A percentile compares a stretch with the other conserved stretches of the same genome.
Evolutionary conservation across 1,140 invertebrate species (phyloP).

Genomic region (Orussus abietinus): DNA sequence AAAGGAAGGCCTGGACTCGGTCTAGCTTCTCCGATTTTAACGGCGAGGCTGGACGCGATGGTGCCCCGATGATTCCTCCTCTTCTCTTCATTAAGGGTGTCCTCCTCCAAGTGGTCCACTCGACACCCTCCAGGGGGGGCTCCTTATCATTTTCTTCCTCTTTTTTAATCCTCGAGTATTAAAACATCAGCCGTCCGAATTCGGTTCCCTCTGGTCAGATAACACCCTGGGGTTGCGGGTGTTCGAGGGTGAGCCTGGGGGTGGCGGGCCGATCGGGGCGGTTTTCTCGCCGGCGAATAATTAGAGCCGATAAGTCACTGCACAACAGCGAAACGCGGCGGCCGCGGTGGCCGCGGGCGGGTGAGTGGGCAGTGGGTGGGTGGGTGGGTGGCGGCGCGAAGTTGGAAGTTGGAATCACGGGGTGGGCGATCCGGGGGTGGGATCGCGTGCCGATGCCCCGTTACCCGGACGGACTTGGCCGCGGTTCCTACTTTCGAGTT

Average conservation of each 20-base stretch:
- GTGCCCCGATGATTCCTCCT: too few relatives aligned
- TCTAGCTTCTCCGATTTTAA: too few relatives aligned
- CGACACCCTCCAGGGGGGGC: too few relatives aligned
- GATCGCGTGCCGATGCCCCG: constrained; percentile 48
- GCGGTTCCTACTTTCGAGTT: constrained; percentile 46
- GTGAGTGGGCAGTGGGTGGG: constrained; percentile 12
- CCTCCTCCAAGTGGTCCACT: too few relatives aligned
- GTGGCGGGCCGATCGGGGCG: constrained; percentile 38
- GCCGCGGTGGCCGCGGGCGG: constrained; percentile 13
- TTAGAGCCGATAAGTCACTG: constrained; percentile 52
- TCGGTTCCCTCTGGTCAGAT: too few relatives aligned
- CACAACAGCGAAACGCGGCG: constrained; percentile 32
- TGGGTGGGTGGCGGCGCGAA: constrained; percentile 16
- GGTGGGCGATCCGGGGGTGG: constrained; percentile 20
- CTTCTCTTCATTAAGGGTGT: too few relatives aligned
- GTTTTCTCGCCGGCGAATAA: constrained; percentile 47
- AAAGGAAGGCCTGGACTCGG: too few relatives aligned
- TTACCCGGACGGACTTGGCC: constrained; percentile 49
- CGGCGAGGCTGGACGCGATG: too few relatives aligned
- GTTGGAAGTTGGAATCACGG: constrained; percentile 23
- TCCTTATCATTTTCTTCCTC: too few relatives aligned
- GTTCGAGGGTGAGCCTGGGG: constrained; percentile 24
- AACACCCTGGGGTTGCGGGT: too few relatives aligned
- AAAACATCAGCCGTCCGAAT: too few relatives aligned
- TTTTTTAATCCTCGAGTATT: too few relatives aligned